Evolutionary conservation across 2,113 vertebrate species (phyloP), one percentile per base, ranked within the genome.

Genomic region (Zapus hudsonius): DNA sequence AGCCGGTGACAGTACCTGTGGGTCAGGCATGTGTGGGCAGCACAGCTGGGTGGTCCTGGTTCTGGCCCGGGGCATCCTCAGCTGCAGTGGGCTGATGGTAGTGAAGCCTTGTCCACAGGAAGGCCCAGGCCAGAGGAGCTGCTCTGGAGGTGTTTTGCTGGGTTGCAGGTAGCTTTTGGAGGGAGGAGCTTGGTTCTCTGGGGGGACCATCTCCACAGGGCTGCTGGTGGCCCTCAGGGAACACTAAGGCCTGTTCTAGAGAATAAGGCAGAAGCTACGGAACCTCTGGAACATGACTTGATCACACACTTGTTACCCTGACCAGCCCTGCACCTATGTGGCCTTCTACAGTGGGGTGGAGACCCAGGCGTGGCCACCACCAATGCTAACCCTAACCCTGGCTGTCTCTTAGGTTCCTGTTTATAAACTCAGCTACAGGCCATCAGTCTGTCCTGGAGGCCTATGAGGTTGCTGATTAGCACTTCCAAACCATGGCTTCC

Each of bases 251-350:
- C 59, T 87, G 44, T 38, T 31, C 20, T 59, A 31, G 79, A 12
- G 83, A 61, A 59, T 19, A 70, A 57, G 33, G 9, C 19, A 78
- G 76, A 87, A 31, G 15, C 20, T 63, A 40, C 27, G 31, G 5
- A 29, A 17, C 5, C 55, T 20, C 11, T 19, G 1, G n/a, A 20
- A 19, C 0, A 25, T 52, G 8, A 31, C 36, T 20, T 8, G 19
- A 17, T 31, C 31, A 36, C n/a, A 63, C 22, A 9, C 19, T n/a
- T 29, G 33, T 47, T 59, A 27, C 27, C 3, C 17, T 44, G 66
- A 74, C 38, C 3, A 44, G n/a, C 25, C 42, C 19, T 31, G 66
- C 4, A 23, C 1, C 25, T 9, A 7, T 36, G 16, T 64, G 61
- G 47, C 67, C n/a, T 19, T 38, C 33, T 23, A 36, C 16, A 33